These are phyloP conservation scores for Amaurobius ferox DNA, from an alignment of 2,888 invertebrate species.

Conservation along the genomic window DNA sequence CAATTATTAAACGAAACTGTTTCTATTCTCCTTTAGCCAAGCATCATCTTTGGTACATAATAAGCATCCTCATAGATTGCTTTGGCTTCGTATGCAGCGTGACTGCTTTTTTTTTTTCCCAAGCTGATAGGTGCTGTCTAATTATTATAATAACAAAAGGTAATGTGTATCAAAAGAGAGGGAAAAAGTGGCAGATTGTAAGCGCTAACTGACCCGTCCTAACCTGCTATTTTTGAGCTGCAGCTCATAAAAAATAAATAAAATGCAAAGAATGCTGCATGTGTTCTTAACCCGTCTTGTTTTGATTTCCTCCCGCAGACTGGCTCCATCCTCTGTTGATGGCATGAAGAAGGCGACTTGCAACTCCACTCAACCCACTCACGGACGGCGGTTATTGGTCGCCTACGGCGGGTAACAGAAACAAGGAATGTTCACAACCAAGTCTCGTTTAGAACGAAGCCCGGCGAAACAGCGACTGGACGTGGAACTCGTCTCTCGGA, in stretches of 20 bases:
- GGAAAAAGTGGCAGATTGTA: not conserved
- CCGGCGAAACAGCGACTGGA: constrained; percentile 36
- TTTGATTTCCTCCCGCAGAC: constrained; percentile 58
- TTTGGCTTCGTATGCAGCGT: not conserved
- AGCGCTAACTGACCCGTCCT: constrained; percentile 13
- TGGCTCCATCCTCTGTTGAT: constrained; percentile 53
- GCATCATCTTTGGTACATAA: not conserved
- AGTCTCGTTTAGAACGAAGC: constrained; percentile 25
- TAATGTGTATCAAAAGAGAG: not conserved
- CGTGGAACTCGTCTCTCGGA: constrained; percentile 22
- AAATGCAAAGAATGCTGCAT: constrained; percentile 10
- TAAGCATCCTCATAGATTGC: not conserved
- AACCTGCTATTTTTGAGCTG: constrained; percentile 25
- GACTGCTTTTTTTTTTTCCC: not conserved
- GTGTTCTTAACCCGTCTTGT: constrained; percentile 34
- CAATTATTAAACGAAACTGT: not conserved
- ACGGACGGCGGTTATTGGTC: constrained; percentile 51
- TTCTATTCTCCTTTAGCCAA: not conserved
- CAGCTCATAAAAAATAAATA: constrained; percentile 15
- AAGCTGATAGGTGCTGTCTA: not conserved
- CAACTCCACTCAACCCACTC: constrained; percentile 70
- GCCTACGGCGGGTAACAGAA: constrained; percentile 57
- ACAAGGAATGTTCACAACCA: constrained; percentile 42
- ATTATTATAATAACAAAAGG: not conserved
- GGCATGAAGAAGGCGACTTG: constrained; percentile 41